These are phyloP conservation scores for Nibea albiflora DNA, from an alignment of 2,113 vertebrate genomes.

Conservation along the genomic window DNA sequence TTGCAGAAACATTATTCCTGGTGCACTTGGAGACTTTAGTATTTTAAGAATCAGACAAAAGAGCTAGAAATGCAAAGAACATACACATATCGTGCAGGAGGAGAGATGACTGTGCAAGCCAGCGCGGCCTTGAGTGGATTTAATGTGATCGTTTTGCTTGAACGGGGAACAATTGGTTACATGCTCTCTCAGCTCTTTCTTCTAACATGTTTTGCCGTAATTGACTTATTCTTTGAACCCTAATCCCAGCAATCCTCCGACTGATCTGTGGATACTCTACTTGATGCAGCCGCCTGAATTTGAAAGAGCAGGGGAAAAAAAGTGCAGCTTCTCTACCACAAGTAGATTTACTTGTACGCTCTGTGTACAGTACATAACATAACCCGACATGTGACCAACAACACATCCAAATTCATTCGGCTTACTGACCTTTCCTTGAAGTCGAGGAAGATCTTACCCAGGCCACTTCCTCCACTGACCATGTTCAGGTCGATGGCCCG, in stretches of 20 bases:
- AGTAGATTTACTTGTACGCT: constrained; percentile 11
- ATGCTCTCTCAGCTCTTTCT: constrained; percentile 45
- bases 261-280: constrained; percentile 18
- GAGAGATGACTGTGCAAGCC: not conserved
- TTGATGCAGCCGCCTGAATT: constrained; percentile 8
- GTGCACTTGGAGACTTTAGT: not conserved
- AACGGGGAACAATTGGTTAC: constrained; percentile 30
- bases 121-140: constrained; percentile 22
- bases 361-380: not conserved
- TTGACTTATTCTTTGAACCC: constrained; percentile 42
- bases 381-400: not conserved
- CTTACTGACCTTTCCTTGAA: constrained; percentile 95
- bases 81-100: no score
- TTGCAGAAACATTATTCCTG: not conserved
- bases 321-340: not conserved
- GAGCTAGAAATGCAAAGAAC: not conserved
- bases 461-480: constrained; percentile 86
- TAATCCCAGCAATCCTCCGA: constrained; percentile 55
- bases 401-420: not conserved
- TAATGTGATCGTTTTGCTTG: constrained; percentile 8
- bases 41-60: not conserved
- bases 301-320: not conserved
- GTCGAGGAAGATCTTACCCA: constrained; percentile 96
- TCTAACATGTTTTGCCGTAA: constrained; percentile 40
- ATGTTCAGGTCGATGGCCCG: constrained; percentile 86